Percentiles rank a stretch among this genome's conserved stretches.
Conservation (phyloP, 2,888 invertebrate genomes). For the Phortica okadai region DNA sequence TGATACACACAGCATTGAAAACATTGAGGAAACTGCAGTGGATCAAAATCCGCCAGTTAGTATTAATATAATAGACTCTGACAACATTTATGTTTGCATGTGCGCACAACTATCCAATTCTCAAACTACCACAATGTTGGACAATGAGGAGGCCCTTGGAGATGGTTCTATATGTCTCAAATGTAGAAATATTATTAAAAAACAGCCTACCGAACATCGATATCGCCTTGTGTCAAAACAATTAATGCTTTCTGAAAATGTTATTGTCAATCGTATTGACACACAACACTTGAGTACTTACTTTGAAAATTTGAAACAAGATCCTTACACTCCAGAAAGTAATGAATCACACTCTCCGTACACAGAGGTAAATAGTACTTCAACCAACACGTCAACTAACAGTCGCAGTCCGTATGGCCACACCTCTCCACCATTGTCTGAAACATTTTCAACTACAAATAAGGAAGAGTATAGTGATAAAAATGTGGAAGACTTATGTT, state of each 20-base stretch:
- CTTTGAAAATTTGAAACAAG: constrained; percentile 69
- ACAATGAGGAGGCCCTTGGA: constrained; percentile 28
- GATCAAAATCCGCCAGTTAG: constrained; percentile 60
- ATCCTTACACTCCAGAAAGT: constrained; percentile 91
- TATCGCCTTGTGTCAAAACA: constrained; percentile 72
- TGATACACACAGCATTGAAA: constrained; percentile 11
- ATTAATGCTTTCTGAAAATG: constrained; percentile 70
- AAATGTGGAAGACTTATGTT: constrained; percentile 15
- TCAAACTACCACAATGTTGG: constrained; percentile 18
- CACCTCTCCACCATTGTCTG: constrained; percentile 11
- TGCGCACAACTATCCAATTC: constrained; percentile 60
- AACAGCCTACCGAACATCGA: constrained; percentile 66
- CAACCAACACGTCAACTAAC: constrained; percentile 59
- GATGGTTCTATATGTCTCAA: constrained; percentile 65
- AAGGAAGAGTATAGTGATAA: constrained; percentile 34
- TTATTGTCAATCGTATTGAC: constrained; percentile 79
- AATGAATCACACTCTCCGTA: constrained; percentile 86
- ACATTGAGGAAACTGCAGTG: too few species aligned
- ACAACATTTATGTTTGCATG: constrained; percentile 74
- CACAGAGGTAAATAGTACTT: constrained; percentile 74
- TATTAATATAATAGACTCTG: constrained; percentile 78
- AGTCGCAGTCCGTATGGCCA: constrained; percentile 61
- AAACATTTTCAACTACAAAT: constrained; percentile 48
- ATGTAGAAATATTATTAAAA: constrained; percentile 72
- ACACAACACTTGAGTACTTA: constrained; percentile 76